A percentile compares a stretch with the other conserved stretches of the same genome.
phyloP scores from a whole-genome alignment of 2,113 vertebrate genomes.

The Daubentonia madagascariensis region DNA sequence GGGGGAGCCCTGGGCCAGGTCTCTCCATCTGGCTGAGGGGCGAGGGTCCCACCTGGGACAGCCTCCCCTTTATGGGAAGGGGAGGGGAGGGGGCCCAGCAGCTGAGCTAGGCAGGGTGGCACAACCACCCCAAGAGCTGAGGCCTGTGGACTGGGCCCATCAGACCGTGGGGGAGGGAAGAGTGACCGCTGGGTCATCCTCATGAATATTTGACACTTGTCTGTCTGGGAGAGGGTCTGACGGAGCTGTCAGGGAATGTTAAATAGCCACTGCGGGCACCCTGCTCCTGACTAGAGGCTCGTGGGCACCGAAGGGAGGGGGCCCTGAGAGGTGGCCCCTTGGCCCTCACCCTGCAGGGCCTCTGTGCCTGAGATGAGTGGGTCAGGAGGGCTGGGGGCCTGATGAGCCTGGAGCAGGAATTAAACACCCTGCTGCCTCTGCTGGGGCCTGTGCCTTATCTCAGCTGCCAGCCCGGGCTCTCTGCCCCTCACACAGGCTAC shows the following conservation, averaged over 20 bases:
- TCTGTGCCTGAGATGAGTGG: background rate
- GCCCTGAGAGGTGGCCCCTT: background rate
- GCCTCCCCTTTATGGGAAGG: background rate
- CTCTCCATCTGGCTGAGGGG: background rate
- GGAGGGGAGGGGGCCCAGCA: background rate
- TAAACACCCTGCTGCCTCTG: background rate
- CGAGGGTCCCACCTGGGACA: background rate
- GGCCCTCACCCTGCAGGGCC: accelerated
- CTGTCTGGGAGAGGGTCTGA: conserved; percentile 63
- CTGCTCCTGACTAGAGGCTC: background rate
- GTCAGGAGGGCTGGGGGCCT: background rate
- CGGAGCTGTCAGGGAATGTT: background rate
- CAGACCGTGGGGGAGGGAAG: background rate
- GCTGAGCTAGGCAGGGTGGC: background rate
- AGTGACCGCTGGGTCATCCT: background rate
- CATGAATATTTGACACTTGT: conserved; percentile 61
- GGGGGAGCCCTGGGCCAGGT: too few species aligned
- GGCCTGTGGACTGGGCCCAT: background rate
- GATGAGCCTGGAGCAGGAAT: background rate
- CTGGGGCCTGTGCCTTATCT: background rate
- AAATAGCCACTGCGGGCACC: background rate
- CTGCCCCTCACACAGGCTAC: background rate
- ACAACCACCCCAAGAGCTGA: background rate
- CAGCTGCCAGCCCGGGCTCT: too few species aligned
- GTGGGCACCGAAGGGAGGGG: background rate